Evolutionary conservation across 2,888 invertebrate species (phyloP), one percentile per base, ranked within the genome.

Genomic region (Drosophila nr. perissopoda): DNA sequence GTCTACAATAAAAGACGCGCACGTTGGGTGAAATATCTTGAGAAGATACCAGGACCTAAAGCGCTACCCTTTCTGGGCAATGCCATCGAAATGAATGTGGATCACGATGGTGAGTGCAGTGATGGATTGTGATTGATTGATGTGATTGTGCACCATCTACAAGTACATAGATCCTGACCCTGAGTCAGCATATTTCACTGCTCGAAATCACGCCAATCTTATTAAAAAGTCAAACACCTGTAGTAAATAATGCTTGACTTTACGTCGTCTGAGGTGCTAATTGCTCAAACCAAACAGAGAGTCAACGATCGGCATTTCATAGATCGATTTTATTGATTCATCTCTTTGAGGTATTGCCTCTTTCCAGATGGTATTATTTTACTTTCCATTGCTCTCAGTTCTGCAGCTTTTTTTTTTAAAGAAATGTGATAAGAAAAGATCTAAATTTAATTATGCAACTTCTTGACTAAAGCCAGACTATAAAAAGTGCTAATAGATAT

Each of bases 51-150:
- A 11, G 95, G 95, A 57, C 95, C 95, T 16, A 93, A 94, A 1
- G 93, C 94, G 5, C 86, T 95, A 60, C 95, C 95, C 0, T 82
- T 95, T 21, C 88, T 96, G 64, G 96, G 96, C 48, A 93, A 95
- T 91, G 94, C 94, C 31, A 93, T 95, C 59, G 94, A 95, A 88
- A 93, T 95, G 76, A 94, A 94, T 89, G 94, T 94, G 38, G 94
- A 94, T 86, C 94, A 94, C 75, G 94, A 94, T 88, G 95, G 95
- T 94, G 90, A 93, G 92, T 83, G 42, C 7, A 27, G 51, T 7
- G 31, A 5, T 34, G 7, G 46, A 29, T 11, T 49, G 18, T n/a
- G 34, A 38, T 25, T 53, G 34, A 34, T 10, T 8, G 36, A 53
- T 53, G 62, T 34, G 67, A 33, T 49, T 53, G 58, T 42, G 62